Evolutionary conservation across 2,113 vertebrate genomes (phyloP).

Genomic region (Rhynchomys soricoides): DNA sequence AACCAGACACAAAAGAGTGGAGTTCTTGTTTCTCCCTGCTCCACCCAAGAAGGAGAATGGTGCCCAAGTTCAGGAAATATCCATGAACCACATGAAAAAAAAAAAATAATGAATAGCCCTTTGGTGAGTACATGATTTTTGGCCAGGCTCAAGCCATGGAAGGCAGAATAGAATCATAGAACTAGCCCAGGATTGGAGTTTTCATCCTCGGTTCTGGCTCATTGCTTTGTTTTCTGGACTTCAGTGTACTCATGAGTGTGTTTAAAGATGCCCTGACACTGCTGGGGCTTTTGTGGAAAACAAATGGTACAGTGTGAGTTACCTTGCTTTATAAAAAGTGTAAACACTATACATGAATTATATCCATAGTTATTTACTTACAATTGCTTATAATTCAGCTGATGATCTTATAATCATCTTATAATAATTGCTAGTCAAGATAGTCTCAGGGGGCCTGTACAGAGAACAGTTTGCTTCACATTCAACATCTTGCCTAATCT

Average conservation of each 20-base stretch:
- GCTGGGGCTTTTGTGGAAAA: conserved; percentile 17
- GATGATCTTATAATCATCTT: conserved; percentile 51
- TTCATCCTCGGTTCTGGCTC: neutral
- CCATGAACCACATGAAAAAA: neutral
- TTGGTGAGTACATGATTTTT: neutral
- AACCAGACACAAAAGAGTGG: neutral
- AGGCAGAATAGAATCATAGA: neutral
- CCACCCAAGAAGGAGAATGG: neutral
- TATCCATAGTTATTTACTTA: neutral
- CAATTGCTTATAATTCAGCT: conserved; percentile 31
- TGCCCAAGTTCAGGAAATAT: neutral
- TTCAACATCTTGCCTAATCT: neutral
- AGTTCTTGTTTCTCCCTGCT: neutral
- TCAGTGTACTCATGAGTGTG: neutral
- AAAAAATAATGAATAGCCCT: neutral
- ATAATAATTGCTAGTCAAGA: conserved; percentile 53
- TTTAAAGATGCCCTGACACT: neutral
- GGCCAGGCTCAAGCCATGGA: neutral
- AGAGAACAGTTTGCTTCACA: neutral
- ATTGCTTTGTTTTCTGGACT: neutral
- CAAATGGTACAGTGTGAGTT: neutral
- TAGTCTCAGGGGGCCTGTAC: neutral
- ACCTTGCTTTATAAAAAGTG: conserved; percentile 49
- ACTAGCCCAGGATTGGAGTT: neutral
- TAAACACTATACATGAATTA: conserved; percentile 27